Conservation (phyloP, 2,113 vertebrate genomes). For the Penelope pileata region DNA sequence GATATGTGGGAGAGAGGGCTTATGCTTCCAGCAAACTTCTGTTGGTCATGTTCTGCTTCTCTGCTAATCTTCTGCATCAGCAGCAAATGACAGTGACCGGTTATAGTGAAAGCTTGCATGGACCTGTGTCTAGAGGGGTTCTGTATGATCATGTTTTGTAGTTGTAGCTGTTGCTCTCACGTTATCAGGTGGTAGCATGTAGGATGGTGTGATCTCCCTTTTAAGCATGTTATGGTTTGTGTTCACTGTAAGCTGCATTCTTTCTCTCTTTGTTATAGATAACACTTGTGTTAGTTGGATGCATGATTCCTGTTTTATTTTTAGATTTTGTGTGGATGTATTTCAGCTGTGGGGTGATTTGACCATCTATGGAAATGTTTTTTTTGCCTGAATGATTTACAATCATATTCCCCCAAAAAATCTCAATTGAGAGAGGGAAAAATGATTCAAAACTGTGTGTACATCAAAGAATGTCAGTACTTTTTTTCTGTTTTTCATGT, state of each 20-base stretch:
- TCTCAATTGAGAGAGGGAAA: not conserved
- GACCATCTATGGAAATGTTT: conserved; percentile 31
- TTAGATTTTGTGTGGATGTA: conserved; percentile 5
- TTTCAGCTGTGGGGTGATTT: conserved; percentile 18
- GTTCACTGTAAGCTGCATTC: not conserved
- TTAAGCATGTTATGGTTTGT: not conserved
- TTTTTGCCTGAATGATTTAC: conserved; percentile 2
- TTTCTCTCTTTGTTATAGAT: conserved; percentile 37
- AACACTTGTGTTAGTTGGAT: not conserved
- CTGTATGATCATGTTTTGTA: not conserved
- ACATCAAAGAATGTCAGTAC: not conserved
- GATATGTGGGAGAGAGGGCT: not conserved
- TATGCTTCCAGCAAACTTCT: not conserved
- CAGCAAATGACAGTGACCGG: not conserved
- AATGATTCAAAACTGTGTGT: not conserved
- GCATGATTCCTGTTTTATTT: conserved; percentile 43
- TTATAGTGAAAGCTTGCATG: not conserved
- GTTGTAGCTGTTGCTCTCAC: not conserved
- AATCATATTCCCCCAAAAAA: not conserved
- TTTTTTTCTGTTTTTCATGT: not conserved
- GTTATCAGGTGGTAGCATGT: not conserved
- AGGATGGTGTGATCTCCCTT: not conserved
- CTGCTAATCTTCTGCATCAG: not conserved
- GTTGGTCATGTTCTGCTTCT: not conserved
- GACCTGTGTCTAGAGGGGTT: not conserved